Evolutionary conservation across 1,140 invertebrate species (phyloP).

Genomic region (Achroia grisella): DNA sequence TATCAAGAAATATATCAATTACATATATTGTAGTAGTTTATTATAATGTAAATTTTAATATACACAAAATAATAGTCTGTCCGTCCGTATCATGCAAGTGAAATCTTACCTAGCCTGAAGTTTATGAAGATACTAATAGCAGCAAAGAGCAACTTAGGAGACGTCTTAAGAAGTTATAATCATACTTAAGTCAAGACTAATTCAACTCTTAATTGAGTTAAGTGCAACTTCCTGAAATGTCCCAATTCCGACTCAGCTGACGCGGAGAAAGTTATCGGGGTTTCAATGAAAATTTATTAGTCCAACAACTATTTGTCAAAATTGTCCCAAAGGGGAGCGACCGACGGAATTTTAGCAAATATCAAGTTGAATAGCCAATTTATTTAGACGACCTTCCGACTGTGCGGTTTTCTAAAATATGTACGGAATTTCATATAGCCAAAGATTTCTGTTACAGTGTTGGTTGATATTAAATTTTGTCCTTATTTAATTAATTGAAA

Average conservation of each 20-base stretch:
- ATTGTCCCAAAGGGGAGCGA: slow-evolving; percentile 52
- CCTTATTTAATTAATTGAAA: no score
- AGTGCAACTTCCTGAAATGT: slow-evolving; percentile 53
- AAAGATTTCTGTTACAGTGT: background rate
- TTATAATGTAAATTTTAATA: no score
- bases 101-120: slow-evolving; percentile 1
- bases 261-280: slow-evolving; percentile 47
- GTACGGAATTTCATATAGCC: slow-evolving; percentile 11
- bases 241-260: slow-evolving; percentile 47
- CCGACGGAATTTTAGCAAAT: slow-evolving; percentile 50
- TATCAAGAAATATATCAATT: no score
- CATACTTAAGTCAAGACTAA: slow-evolving; percentile 56
- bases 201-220: slow-evolving; percentile 66
- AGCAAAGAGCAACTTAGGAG: slow-evolving; percentile 19
- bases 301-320: slow-evolving; percentile 68
- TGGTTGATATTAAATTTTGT: no score
- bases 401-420: slow-evolving; percentile 34
- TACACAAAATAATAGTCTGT: no score
- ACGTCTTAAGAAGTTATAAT: slow-evolving; percentile 53
- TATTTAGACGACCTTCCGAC: slow-evolving; percentile 36
- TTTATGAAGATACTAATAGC: slow-evolving; percentile 1
- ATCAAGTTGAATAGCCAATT: slow-evolving; percentile 54
- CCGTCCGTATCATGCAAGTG: background rate
- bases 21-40: no score
- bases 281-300: slow-evolving; percentile 70